These are phyloP conservation scores for Drosophila fulvimacula DNA, from an alignment of 2,888 invertebrate species.

Conservation along the genomic window DNA sequence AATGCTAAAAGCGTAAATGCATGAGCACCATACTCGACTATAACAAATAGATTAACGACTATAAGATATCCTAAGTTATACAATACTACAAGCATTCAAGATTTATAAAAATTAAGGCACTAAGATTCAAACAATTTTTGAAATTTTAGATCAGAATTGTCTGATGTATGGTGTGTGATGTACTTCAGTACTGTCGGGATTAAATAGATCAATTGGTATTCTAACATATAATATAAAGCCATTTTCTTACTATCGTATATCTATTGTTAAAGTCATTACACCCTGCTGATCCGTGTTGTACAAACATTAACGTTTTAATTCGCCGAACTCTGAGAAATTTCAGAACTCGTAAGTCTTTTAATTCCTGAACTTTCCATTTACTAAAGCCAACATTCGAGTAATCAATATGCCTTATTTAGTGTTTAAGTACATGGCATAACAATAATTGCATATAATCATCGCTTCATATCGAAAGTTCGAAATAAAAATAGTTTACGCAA, in stretches of 20 bases:
- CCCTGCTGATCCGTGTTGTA: background rate
- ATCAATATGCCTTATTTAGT: background rate
- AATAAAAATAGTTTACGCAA: constrained; percentile 43
- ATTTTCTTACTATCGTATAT: no score
- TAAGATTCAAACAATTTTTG: no score
- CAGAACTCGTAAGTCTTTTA: background rate
- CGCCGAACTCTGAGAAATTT: background rate
- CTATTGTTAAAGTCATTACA: background rate
- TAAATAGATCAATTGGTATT: no score
- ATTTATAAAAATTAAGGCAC: background rate
- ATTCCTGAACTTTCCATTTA: background rate
- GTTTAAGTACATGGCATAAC: constrained; percentile 10
- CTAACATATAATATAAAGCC: no score
- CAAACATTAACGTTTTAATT: background rate
- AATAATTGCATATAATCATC: constrained; percentile 15
- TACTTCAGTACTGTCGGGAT: no score
- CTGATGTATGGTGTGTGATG: no score
- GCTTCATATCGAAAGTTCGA: constrained; percentile 1
- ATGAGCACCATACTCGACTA: background rate
- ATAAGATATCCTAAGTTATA: background rate
- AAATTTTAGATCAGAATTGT: no score
- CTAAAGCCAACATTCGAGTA: background rate
- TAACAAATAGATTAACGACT: background rate
- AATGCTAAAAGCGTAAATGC: constrained; percentile 29
- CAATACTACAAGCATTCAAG: background rate